Evolutionary conservation across 1,140 invertebrate genomes (phyloP), one percentile per base, ranked within the genome.

Genomic region (Oedothorax gibbosus): DNA sequence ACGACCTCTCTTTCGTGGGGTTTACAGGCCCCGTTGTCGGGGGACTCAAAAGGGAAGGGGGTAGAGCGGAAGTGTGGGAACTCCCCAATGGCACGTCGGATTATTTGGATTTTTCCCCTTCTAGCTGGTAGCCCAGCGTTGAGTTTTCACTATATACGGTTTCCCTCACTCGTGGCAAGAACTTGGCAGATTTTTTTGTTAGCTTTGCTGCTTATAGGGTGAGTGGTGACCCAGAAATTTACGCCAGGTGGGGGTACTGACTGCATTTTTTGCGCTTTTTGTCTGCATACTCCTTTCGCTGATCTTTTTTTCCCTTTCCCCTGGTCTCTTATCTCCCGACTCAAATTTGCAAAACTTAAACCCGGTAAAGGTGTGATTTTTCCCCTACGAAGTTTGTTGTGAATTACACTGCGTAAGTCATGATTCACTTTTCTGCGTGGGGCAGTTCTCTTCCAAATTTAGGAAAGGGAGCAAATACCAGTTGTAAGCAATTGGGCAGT

Each of bases 351-450:
- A 56, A 73, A 73, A 10, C 10, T 54, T n/a, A n/a, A n/a, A 21
- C 62, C 64, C n/a, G 1, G 50, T 12, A 50, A 8, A 14, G 56
- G 73, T 11, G 57, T 76, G 7, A 73, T 73, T 5, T 73, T n/a
- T n/a, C n/a, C 71, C n/a, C 15, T 11, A 73, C 53, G 9, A 73
- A 73, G 56, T 71, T 71, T 15, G 21, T 62, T 76, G 10, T 76
- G 7, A 75, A 75, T 62, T 7, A 76, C 10, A n/a, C 9, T 12
- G 35, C 56, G 20, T 14, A 76, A n/a, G 51, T 76, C 18, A 21
- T 76, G 54, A 9, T 60, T 62, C 2, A 77, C 35, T 20, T 77
- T 35, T 49, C 12, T 15, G 7, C 1, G 75, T 65, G 50, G 21
- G 6, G 9, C 62, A 20, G 49, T 77, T 0, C 20, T 11, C n/a